Percentiles rank a stretch among this genome's conserved stretches.
Conservation (phyloP, 2,113 vertebrate genomes). For the Psettodes erumei region DNA sequence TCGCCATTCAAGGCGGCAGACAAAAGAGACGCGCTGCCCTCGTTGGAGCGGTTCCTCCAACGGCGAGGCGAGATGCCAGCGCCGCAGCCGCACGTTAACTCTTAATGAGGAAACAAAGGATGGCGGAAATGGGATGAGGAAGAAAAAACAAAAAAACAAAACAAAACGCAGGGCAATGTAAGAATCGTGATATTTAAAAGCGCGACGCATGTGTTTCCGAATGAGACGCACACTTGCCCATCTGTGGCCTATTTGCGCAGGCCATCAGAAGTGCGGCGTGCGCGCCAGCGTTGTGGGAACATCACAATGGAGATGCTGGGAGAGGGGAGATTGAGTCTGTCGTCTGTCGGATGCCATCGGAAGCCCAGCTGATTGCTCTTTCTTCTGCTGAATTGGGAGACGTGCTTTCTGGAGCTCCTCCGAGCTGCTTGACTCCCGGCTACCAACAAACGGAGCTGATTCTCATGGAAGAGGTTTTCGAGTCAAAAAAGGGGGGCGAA, state of each 20-base stretch:
- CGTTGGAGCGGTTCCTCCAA: slow-evolving; percentile 82
- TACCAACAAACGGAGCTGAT: slow-evolving; percentile 75
- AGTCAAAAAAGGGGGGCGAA: slow-evolving; percentile 45
- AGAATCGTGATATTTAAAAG: slow-evolving; percentile 53
- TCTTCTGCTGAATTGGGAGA: slow-evolving; percentile 66
- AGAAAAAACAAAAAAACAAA: background rate
- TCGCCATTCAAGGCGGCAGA: slow-evolving; percentile 69
- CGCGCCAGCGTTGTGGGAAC: slow-evolving; percentile 46
- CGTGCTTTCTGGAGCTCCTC: slow-evolving; percentile 54
- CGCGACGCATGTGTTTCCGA: slow-evolving; percentile 63
- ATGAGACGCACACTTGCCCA: slow-evolving; percentile 66
- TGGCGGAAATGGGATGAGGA: slow-evolving; percentile 14
- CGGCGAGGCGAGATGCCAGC: slow-evolving; percentile 55
- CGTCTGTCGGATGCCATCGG: slow-evolving; percentile 63
- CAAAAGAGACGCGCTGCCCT: slow-evolving; percentile 73
- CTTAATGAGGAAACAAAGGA: slow-evolving; percentile 47
- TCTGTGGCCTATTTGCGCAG: slow-evolving; percentile 72
- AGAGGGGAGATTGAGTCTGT: slow-evolving; percentile 59
- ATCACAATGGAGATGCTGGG: slow-evolving; percentile 55
- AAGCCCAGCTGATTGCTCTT: slow-evolving; percentile 77
- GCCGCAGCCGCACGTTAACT: slow-evolving; percentile 54
- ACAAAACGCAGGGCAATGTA: slow-evolving; percentile 22
- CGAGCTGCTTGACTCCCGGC: slow-evolving; percentile 63
- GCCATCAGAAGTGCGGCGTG: slow-evolving; percentile 52
- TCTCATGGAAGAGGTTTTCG: slow-evolving; percentile 48